Evolutionary conservation across 2,797 vertebrate species (phyloP).

Genomic region (Champsocephalus esox): DNA sequence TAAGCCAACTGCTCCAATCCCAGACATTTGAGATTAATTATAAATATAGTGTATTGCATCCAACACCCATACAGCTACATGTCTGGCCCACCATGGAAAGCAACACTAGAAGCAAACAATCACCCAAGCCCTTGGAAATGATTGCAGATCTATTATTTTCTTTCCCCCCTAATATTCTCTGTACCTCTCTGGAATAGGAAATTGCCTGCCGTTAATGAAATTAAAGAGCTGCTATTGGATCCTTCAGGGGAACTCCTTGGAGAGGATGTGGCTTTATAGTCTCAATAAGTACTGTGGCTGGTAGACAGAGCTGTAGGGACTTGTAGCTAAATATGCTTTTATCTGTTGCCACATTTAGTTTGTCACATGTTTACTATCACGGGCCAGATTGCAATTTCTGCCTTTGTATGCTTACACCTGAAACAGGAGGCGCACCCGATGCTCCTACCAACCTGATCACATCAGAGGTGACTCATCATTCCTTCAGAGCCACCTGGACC

Average conservation of each 20-base stretch:
- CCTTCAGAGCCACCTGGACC: conserved; percentile 93
- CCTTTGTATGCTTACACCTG: conserved; percentile 8
- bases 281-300: conserved; percentile 5
- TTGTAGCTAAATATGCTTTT: conserved; percentile 23
- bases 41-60: conserved; percentile 32
- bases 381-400: conserved; percentile 4
- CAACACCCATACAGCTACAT: conserved; percentile 28
- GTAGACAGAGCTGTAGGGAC: conserved; percentile 20
- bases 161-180: conserved; percentile 28
- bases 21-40: conserved; percentile 24
- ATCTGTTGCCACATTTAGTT: background rate
- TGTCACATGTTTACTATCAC: background rate
- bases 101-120: conserved; percentile 19
- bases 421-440: conserved; percentile 82
- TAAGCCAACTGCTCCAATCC: conserved; percentile 16
- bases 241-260: conserved; percentile 20
- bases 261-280: conserved; percentile 26
- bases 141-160: conserved; percentile 45
- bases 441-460: conserved; percentile 92
- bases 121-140: conserved; percentile 30
- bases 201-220: conserved; percentile 52
- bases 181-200: conserved; percentile 36
- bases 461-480: conserved; percentile 92
- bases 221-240: conserved; percentile 51
- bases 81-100: conserved; percentile 35